Base-by-base conservation (phyloP, 1,140 invertebrate species). In the Octopus sinensis region DNA sequence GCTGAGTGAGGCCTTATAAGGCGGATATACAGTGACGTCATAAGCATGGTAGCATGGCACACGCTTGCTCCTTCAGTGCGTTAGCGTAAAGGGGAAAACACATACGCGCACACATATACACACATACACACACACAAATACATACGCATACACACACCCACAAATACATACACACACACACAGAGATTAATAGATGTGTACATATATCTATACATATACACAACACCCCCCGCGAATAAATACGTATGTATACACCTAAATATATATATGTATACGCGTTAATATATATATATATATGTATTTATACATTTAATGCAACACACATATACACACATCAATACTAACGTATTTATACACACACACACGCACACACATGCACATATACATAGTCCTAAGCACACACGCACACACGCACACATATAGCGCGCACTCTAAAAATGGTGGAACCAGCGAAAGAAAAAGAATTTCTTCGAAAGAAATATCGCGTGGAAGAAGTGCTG, bases 381-480 rank as follows among this genome's bases (percentile, higher is more conserved):
- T 62, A 62, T 62, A 17, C 56, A 62, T 62, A 17, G 9, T 62
- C 17, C 56, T 9, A 12, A 9, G 4, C 4, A 9, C 17, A 62
- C 56, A 17, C 56, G 68, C 68, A 73, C 6, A 62, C 9, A 62
- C 9, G 30, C 68, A 23, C 30, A 23, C 17, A 73, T 13, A 73
- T 73, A 9, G 30, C 68, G 30, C 68, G 56, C 56, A 5, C 68
- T 73, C 68, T 73, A 73, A 73, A 73, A 73, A 73, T 73, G 68
- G 68, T 12, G 17, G 68, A 73, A 73, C 68, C 68, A 73, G 68
- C 68, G 4, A 73, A 73, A 17, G 68, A 73, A 73, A 73, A 73
- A 73, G 68, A 73, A 73, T 73, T 73, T 6, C 68, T 73, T 23
- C 17, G 68, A 23, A 73, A 73, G 68, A 73, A 73, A 73, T 73